A percentile compares a stretch with the other conserved stretches of the same genome.
These are phyloP conservation scores for Climacteris rufus DNA, from an alignment of 2,113 vertebrate species.

Conservation along the genomic window DNA sequence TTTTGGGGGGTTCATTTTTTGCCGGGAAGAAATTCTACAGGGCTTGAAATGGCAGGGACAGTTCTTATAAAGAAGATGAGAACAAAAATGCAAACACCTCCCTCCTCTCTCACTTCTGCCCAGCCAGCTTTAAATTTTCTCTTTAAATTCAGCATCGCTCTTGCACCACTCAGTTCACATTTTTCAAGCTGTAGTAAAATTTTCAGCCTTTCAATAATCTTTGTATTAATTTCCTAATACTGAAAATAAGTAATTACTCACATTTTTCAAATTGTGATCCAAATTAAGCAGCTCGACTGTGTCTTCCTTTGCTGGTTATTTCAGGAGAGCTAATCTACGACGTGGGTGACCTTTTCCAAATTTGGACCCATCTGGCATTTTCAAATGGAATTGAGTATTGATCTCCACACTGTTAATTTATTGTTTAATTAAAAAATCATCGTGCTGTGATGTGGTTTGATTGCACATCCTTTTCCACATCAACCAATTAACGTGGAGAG, in stretches of 20 bases:
- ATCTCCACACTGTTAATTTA: conserved; percentile 63
- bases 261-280: conserved; percentile 51
- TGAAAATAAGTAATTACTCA: conserved; percentile 43
- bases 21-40: neutral
- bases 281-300: conserved; percentile 19
- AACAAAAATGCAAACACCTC: neutral
- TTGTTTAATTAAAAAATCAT: conserved; percentile 71
- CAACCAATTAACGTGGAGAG: conserved; percentile 31
- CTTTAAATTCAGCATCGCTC: neutral
- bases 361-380: conserved; percentile 57
- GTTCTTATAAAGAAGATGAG: neutral
- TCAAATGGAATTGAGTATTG: conserved; percentile 67
- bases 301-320: conserved; percentile 43
- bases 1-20: neutral
- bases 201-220: conserved; percentile 24
- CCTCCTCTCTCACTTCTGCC: neutral
- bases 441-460: conserved; percentile 50
- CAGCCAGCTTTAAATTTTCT: neutral
- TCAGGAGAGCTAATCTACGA: conserved; percentile 32
- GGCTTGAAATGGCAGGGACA: neutral
- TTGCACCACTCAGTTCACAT: neutral
- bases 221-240: conserved; percentile 43
- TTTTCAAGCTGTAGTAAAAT: neutral
- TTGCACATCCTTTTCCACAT: conserved; percentile 51
- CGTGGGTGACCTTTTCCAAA: conserved; percentile 46